Conservation (phyloP, 2,113 vertebrate genomes). For the Melanocharis versteri region DNA sequence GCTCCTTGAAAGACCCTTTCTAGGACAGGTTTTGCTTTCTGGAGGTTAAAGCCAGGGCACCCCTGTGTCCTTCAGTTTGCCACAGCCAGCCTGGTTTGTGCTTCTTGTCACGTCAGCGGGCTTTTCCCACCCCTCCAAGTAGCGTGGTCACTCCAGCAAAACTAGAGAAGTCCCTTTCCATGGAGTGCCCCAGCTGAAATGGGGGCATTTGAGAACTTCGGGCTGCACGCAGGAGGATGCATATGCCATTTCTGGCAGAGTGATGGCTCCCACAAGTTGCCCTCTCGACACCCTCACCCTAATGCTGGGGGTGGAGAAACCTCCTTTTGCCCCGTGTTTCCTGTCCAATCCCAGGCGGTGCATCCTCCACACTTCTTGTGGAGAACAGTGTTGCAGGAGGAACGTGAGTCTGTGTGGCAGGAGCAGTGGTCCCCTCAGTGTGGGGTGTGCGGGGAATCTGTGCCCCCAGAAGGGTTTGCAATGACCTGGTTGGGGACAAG, state of each 20-base stretch:
- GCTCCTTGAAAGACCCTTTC: neutral
- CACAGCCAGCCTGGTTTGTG: neutral
- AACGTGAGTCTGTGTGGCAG: fast-evolving
- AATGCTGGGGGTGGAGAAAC: neutral
- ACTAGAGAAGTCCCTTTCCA: neutral
- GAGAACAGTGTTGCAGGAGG: fast-evolving
- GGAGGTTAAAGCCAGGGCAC: neutral
- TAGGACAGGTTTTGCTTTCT: fast-evolving
- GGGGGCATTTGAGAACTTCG: neutral
- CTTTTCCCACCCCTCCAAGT: neutral
- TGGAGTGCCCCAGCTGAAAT: neutral
- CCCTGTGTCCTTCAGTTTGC: neutral
- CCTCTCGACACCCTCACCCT: neutral
- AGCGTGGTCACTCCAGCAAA: fast-evolving
- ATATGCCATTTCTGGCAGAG: neutral
- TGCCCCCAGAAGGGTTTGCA: neutral
- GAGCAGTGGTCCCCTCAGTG: neutral
- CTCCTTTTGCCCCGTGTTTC: neutral
- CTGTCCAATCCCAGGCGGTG: fast-evolving
- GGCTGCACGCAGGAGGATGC: neutral
- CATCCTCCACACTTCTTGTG: neutral
- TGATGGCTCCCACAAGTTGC: neutral
- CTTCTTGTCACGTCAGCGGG: fast-evolving
- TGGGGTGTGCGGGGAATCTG: neutral
- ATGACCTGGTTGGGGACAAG: fast-evolving